These are phyloP conservation scores for Chiloscyllium punctatum DNA, from an alignment of 2,797 vertebrate genomes.

Conservation along the genomic window DNA sequence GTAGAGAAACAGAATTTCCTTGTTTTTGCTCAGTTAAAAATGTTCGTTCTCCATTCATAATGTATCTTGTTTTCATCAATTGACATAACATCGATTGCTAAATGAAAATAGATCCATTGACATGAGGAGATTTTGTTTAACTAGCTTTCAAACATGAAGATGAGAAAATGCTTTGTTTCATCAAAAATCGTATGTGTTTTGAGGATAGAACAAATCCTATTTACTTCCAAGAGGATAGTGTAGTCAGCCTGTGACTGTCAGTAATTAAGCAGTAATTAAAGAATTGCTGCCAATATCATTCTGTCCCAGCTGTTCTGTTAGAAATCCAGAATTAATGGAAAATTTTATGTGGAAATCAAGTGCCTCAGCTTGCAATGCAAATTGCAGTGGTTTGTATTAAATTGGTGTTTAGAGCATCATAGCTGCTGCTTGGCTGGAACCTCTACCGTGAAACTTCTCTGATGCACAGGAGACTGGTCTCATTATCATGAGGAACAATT, in stretches of 20 bases:
- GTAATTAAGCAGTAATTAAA: conserved; percentile 35
- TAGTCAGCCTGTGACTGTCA: neutral
- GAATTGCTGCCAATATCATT: conserved; percentile 25
- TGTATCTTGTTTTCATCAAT: no score
- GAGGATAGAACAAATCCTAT: neutral
- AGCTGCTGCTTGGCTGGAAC: conserved; percentile 10
- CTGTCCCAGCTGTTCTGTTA: conserved; percentile 13
- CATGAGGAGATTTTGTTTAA: neutral
- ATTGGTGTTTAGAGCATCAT: conserved; percentile 2
- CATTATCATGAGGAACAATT: neutral
- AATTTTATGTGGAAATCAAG: conserved; percentile 28
- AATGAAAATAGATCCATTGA: neutral
- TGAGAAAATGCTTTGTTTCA: conserved; percentile 1
- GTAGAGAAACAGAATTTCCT: neutral
- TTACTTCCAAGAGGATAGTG: neutral
- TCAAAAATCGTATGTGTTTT: neutral
- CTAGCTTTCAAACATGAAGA: neutral
- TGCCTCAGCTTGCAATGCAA: conserved; percentile 6
- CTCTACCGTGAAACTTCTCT: neutral
- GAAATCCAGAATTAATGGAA: conserved; percentile 28
- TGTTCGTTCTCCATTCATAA: neutral
- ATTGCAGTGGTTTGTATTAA: conserved; percentile 20
- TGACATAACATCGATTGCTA: neutral
- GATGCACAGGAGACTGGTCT: neutral
- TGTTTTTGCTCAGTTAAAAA: neutral